phyloP scores from a whole-genome alignment of 2,113 vertebrate genomes.

The Brachypteracias leptosomus region DNA sequence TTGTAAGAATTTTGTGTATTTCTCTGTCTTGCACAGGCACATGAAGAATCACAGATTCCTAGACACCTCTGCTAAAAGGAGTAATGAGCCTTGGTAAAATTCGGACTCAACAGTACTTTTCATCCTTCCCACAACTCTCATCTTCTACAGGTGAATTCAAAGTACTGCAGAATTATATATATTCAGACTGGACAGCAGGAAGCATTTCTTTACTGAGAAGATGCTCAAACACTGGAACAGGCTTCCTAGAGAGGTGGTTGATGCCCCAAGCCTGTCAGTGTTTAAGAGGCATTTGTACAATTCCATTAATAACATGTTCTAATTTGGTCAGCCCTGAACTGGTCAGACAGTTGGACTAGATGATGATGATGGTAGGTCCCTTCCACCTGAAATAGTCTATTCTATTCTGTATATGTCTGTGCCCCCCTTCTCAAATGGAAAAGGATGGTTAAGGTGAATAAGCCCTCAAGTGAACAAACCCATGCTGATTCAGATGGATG shows the following conservation, averaged over 20 bases:
- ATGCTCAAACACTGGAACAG: neutral
- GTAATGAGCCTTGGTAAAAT: neutral
- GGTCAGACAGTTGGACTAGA: neutral
- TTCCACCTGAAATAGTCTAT: neutral
- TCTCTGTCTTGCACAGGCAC: neutral
- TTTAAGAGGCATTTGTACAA: neutral
- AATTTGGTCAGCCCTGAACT: neutral
- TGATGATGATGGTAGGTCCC: too few species aligned
- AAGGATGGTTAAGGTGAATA: neutral
- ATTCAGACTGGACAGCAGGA: neutral
- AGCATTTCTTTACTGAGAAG: neutral
- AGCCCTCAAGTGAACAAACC: neutral
- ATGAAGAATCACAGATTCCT: neutral
- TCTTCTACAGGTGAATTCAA: neutral
- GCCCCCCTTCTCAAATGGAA: neutral
- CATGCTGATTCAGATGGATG: neutral
- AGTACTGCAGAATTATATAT: neutral
- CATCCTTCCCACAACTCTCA: neutral
- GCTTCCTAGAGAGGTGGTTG: neutral
- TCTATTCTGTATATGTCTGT: neutral
- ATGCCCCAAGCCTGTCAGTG: neutral
- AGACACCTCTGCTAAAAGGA: neutral
- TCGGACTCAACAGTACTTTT: neutral
- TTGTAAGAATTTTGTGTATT: neutral
- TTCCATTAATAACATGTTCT: neutral